Percentiles rank a stretch among this genome's conserved stretches.
Evolutionary conservation across 2,797 vertebrate genomes (phyloP).

Genomic region (Pteropus rufus): DNA sequence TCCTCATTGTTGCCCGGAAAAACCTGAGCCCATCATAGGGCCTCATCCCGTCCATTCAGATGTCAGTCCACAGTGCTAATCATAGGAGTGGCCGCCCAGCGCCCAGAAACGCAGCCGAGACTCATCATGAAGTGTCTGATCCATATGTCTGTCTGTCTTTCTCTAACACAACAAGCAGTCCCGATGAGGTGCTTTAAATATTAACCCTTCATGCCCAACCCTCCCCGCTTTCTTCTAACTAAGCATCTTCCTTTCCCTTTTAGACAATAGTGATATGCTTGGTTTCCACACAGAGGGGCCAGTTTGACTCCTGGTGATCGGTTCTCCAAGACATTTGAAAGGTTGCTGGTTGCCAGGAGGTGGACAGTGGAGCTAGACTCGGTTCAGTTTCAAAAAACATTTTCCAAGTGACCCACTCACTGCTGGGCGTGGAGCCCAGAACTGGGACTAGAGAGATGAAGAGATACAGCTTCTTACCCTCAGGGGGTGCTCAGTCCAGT

Average conservation of each 20-base stretch:
- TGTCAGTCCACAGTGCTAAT: background rate
- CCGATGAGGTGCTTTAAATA: background rate
- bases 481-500: background rate
- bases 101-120: background rate
- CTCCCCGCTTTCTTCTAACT: background rate
- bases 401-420: background rate
- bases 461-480: background rate
- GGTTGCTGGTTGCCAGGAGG: background rate
- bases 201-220: background rate
- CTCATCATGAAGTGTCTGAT: background rate
- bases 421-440: background rate
- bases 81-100: background rate
- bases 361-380: background rate
- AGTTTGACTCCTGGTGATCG: background rate
- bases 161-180: background rate
- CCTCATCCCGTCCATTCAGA: background rate
- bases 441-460: background rate
- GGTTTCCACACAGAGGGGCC: background rate
- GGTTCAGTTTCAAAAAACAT: background rate
- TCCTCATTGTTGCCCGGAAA: background rate
- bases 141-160: background rate
- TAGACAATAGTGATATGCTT: background rate
- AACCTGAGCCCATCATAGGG: background rate
- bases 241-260: background rate
- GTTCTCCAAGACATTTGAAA: background rate